Evolutionary conservation across 2,113 vertebrate species (phyloP).

Genomic region (Vidua chalybeata): DNA sequence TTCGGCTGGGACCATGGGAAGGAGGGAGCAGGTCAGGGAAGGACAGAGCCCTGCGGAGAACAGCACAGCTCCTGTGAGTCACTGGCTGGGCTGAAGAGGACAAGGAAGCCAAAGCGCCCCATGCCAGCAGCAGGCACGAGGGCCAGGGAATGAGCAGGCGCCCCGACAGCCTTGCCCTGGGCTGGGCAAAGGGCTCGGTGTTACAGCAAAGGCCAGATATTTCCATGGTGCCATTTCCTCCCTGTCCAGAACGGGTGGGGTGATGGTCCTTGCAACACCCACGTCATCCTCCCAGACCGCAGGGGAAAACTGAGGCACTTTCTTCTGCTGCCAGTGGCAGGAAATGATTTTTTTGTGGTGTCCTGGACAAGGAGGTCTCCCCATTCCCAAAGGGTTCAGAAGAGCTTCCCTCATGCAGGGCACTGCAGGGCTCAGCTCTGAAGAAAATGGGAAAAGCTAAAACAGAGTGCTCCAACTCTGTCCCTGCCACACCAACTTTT

Average conservation of each 20-base stretch:
- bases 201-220: background rate
- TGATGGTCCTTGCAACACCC: background rate
- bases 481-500: background rate
- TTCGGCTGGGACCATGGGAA: background rate
- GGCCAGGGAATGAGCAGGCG: background rate
- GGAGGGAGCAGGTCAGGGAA: background rate
- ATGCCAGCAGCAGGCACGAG: background rate
- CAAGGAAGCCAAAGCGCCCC: background rate
- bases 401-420: background rate
- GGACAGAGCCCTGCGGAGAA: background rate
- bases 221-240: background rate
- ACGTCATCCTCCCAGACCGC: background rate
- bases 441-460: background rate
- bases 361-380: background rate
- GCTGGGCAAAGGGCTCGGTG: background rate
- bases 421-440: background rate
- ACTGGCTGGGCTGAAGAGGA: background rate
- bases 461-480: background rate
- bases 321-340: background rate
- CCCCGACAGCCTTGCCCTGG: background rate
- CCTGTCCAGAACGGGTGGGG: background rate
- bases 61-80: slow-evolving; percentile 15
- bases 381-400: background rate
- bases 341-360: background rate
- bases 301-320: background rate